These are phyloP conservation scores for Caiman crocodilus DNA, from an alignment of 2,797 vertebrate genomes.

Conservation along the genomic window DNA sequence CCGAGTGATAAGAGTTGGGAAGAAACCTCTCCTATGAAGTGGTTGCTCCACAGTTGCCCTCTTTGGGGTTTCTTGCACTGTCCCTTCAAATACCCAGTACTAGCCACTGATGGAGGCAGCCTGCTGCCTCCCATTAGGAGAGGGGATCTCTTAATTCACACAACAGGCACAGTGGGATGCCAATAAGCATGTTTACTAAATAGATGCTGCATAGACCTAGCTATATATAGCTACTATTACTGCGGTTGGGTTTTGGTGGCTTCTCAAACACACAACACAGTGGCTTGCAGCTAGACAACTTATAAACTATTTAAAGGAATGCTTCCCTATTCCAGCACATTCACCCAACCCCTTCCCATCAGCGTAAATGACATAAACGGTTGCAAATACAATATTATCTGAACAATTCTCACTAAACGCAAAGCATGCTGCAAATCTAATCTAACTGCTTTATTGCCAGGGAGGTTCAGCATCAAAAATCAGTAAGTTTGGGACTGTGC, in stretches of 20 bases:
- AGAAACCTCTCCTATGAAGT: rapidly evolving
- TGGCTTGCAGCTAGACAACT: slow-evolving; percentile 15
- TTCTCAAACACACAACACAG: not conserved
- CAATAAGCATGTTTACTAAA: not conserved
- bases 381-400: not conserved
- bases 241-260: not conserved
- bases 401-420: not conserved
- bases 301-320: not conserved
- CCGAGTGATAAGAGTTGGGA: not conserved
- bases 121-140: not conserved
- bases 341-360: rapidly evolving
- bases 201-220: not conserved
- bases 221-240: rapidly evolving
- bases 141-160: not conserved
- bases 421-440: not conserved
- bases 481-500: not conserved
- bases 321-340: not conserved
- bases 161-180: not conserved
- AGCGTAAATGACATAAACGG: not conserved
- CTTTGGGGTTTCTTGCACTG: rapidly evolving
- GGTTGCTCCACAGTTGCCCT: not conserved
- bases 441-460: not conserved
- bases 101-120: not conserved
- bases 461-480: not conserved
- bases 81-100: not conserved